Base-by-base conservation (phyloP, 92 coral and sea anemone genomes). In the Galaxea fascicularis region DNA sequence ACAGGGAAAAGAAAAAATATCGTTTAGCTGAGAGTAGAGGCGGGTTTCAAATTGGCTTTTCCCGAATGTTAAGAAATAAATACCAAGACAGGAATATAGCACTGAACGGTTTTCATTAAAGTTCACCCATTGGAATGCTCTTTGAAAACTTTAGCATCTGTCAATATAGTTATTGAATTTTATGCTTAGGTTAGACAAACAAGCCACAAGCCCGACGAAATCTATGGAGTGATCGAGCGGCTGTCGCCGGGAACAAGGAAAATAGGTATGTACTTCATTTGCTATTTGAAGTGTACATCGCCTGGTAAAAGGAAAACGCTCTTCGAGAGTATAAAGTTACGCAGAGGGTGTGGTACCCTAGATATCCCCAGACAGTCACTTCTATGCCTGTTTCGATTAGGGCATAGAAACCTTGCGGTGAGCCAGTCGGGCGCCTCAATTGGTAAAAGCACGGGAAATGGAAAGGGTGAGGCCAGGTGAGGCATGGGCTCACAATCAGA, bases 141-240 rank as follows among this genome's bases (percentile, higher is more conserved):
- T 60, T 21, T 4, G 30, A 10, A 6, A 60, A 24, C 9, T 58
- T 17, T 4, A 3, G 24, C 9, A 17, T 58, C 25, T 25, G 24
- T 17, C 20, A n/a, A 17, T 21, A 8, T 5, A 11, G 15, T 65
- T 65, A 10, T 47, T 16, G 26, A 44, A 4, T 4, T 65, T 10
- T 24, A 17, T 52, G 31, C 1, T 27, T 60, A 96, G 99, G 99
- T 97, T 12, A 91, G 99, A 24, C 94, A 95, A 74, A 97, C 99
- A 27, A 97, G 99, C 80, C 99, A 94, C 91, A 97, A 97, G 56
- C 99, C 99, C 8, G 99, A 96, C 80, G 99, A 96, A 86, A 96
- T 96, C 47, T 96, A 96, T 44, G 99, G 99, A 44, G 89, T 96
- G 12, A 96, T 96, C 31, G 99, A 96, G 69, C 87, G 99, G 31